Conservation (phyloP, 1,140 invertebrate genomes). For the Hycleus phaleratus region DNA sequence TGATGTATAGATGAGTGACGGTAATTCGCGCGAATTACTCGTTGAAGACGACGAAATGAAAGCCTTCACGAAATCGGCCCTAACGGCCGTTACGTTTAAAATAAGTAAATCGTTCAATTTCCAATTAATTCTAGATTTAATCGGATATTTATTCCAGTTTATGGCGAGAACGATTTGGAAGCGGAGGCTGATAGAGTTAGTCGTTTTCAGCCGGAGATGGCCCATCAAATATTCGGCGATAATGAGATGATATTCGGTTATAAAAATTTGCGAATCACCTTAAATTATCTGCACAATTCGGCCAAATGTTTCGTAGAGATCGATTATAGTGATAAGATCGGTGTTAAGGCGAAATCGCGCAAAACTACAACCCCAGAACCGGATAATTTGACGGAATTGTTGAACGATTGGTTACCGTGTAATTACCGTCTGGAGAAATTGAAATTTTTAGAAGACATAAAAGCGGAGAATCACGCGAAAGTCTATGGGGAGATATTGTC, state of each 20-base stretch:
- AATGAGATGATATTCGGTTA: conserved; percentile 91
- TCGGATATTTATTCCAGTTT: neutral
- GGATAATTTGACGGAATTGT: conserved; percentile 71
- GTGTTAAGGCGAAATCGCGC: conserved; percentile 27
- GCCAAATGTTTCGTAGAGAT: conserved; percentile 66
- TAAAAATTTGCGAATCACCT: conserved; percentile 66
- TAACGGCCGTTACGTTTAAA: conserved; percentile 20
- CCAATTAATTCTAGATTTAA: neutral
- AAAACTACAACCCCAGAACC: conserved; percentile 56
- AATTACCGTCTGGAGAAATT: conserved; percentile 60
- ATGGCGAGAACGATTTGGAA: conserved; percentile 17
- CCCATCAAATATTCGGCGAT: conserved; percentile 90
- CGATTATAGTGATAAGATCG: conserved; percentile 55
- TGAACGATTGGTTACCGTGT: conserved; percentile 47
- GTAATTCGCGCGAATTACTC: too few species aligned
- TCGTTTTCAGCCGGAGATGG: conserved; percentile 77
- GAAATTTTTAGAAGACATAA: conserved; percentile 56
- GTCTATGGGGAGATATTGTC: conserved; percentile 25
- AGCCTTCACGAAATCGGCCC: conserved; percentile 20
- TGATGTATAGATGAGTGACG: too few species aligned
- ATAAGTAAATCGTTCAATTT: conserved; percentile 9
- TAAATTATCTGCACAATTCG: conserved; percentile 77
- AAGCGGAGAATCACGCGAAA: conserved; percentile 53
- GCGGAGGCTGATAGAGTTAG: neutral
- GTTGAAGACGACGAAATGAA: conserved; percentile 18